A percentile compares a stretch with the other conserved stretches of the same genome.
Evolutionary conservation across 2,888 invertebrate genomes (phyloP).

Genomic region (Drosophila mettleri): DNA sequence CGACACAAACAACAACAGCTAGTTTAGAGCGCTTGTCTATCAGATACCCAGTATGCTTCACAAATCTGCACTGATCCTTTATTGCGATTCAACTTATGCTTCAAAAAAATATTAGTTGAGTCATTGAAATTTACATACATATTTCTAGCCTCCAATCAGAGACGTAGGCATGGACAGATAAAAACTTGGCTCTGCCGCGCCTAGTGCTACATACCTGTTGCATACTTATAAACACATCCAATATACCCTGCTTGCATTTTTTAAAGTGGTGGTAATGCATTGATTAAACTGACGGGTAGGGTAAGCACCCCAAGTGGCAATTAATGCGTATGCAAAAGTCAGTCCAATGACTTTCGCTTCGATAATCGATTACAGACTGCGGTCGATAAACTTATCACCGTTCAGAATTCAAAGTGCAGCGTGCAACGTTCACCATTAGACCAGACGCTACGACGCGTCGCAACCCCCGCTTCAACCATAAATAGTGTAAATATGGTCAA

Average conservation of each 20-base stretch:
- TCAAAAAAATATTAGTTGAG: neutral
- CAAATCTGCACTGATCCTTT: neutral
- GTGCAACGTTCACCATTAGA: conserved; percentile 3
- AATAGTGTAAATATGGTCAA: conserved; percentile 64
- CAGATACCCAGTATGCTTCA: neutral
- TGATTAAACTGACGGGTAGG: conserved; percentile 19
- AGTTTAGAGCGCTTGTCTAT: neutral
- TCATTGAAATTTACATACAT: neutral
- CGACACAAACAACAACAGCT: conserved; percentile 16
- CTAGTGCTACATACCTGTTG: no score
- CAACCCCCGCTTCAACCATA: conserved; percentile 20
- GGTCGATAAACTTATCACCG: conserved; percentile 43
- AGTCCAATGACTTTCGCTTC: conserved; percentile 13
- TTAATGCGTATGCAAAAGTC: conserved; percentile 10
- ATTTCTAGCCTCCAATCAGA: no score
- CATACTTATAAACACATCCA: neutral
- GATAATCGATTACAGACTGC: conserved; percentile 26
- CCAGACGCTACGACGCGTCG: neutral
- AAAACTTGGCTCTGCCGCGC: neutral
- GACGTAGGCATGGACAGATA: neutral
- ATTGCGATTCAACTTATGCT: neutral
- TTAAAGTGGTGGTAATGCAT: conserved; percentile 5
- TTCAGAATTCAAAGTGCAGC: neutral
- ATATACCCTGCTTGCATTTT: neutral
- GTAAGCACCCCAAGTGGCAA: conserved; percentile 3